These are phyloP conservation scores for Pandion haliaetus DNA, from an alignment of 2,113 vertebrate genomes.

Conservation along the genomic window DNA sequence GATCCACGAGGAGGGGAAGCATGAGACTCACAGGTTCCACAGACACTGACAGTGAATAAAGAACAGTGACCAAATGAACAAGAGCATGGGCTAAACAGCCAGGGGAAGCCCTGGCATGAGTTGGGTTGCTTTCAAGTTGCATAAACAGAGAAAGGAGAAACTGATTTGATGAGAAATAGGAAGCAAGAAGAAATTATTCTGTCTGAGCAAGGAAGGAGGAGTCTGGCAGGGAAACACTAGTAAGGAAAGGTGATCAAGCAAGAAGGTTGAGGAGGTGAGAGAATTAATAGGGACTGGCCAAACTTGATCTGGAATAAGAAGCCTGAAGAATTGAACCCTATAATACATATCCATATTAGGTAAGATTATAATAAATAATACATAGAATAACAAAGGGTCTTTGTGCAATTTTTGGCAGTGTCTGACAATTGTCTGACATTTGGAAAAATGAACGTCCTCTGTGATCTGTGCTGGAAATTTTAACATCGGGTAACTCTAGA, in stretches of 20 bases:
- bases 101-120: not conserved
- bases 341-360: not conserved
- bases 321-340: not conserved
- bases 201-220: not conserved
- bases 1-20: not conserved
- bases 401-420: not conserved
- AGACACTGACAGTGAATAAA: not conserved
- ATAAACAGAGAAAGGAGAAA: not conserved
- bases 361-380: not conserved
- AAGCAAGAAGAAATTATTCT: not conserved
- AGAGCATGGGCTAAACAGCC: not conserved
- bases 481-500: not conserved
- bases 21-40: not conserved
- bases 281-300: not conserved
- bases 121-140: not conserved
- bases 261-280: not conserved
- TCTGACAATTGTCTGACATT: not conserved
- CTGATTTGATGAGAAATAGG: not conserved
- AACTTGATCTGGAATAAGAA: not conserved
- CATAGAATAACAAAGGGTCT: not conserved
- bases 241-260: not conserved
- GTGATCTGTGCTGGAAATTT: not conserved
- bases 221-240: not conserved
- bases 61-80: not conserved
- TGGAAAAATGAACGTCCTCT: not conserved